Base-by-base conservation (phyloP, 1,140 invertebrate species). In the Bilobella aurantiaca region DNA sequence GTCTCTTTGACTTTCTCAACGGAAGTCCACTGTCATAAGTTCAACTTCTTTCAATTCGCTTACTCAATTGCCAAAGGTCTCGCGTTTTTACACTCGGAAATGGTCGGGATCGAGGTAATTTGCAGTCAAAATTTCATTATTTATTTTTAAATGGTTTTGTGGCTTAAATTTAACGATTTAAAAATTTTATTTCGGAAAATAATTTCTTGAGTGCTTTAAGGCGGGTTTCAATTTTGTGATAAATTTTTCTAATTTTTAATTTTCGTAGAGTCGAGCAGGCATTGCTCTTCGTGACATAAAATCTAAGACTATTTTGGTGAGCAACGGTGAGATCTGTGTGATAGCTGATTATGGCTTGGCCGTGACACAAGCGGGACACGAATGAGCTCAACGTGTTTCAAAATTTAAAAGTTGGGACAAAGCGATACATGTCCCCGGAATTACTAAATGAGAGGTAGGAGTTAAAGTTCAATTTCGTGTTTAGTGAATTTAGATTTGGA, bases 201-300 rank as follows among this genome's bases (percentile, higher is more conserved):
- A n/a, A n/a, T n/a, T n/a, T n/a, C n/a, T n/a, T n/a, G n/a, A n/a
- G n/a, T n/a, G n/a, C n/a, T n/a, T n/a, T n/a, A n/a, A n/a, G n/a
- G n/a, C n/a, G n/a, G n/a, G n/a, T n/a, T n/a, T n/a, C n/a, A n/a
- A n/a, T n/a, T n/a, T n/a, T n/a, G n/a, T n/a, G n/a, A n/a, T n/a
- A n/a, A n/a, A n/a, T n/a, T n/a, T n/a, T n/a, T n/a, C n/a, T n/a
- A n/a, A n/a, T n/a, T n/a, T n/a, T n/a, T n/a, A n/a, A n/a, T n/a
- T 8, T 67, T 49, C 74, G 3, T 79, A 87, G 81, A 88, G 88
- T 37, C 94, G 93, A 75, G 91, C 91, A 14, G 89, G 89, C 14
- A 94, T 96, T 79, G 91, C 92, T 1, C 95, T 97, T 77, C 80
- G 95, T 8, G 95, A 98, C 79, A 86, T 98, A 12, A 97, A 96